Base-by-base conservation (phyloP, 2,888 invertebrate species). In the Phengaris arion region DNA sequence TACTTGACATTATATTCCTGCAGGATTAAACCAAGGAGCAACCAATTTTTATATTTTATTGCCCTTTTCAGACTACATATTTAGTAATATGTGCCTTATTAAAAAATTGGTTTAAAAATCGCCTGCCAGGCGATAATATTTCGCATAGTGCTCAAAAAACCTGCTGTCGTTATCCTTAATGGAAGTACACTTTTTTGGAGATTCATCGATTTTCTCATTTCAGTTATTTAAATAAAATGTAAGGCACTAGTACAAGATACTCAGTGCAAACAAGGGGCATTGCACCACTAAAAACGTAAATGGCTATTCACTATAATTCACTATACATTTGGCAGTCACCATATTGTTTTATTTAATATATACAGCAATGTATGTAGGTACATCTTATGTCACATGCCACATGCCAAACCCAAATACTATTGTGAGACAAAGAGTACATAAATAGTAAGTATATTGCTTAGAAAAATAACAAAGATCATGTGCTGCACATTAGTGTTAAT, bases 381-480 rank as follows among this genome's bases (percentile, higher is more conserved):
- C 15, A 68, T 57, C 70, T 68, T 69, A n/a, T 74, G 35, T 54
- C 2, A 22, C 4, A 22, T 46, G 15, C 57, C 68, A 69, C 69
- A 22, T 74, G 74, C 75, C 75, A 76, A 75, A 74, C 46, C 75
- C 75, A 76, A 75, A 74, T 52, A 57, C 45, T 72, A 68, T 0
- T 48, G 10, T 52, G 15, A 68, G 68, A 69, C 48, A 46, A 48
- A 69, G 48, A n/a, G 2, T 51, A 52, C 70, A 35, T 70, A 48
- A 51, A 70, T 64, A 22, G 0, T 22, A 22, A 64, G 64, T 64
- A 69, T 59, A 5, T 15, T 10, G 59, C 10, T 9, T 22, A 59
- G 57, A 48, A 35, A 46, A 68, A 68, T 13, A 13, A 8, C 6
- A 59, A 15, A 57, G 8, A 57, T 57, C 57, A 57, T 55, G 55